phyloP scores from a whole-genome alignment of 2,113 vertebrate genomes.

The Charina bottae region DNA sequence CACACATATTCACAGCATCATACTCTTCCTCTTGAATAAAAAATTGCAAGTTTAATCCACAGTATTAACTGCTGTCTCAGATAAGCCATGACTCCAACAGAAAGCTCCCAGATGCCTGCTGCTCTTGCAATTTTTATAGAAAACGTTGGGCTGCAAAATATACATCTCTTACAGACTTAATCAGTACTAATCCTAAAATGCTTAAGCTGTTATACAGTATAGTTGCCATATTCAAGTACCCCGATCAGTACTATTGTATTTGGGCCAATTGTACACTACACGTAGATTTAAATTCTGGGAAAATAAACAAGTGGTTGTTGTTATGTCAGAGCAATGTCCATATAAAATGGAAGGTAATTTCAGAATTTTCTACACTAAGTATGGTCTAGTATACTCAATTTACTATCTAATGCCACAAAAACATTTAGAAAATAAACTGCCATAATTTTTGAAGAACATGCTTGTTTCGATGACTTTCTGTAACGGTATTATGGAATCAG shows the following conservation, averaged over 20 bases:
- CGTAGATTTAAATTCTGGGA: background rate
- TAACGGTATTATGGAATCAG: constrained; percentile 9
- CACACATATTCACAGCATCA: no score
- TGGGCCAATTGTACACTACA: background rate
- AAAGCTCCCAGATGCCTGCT: background rate
- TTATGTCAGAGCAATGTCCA: background rate
- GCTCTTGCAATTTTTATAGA: background rate
- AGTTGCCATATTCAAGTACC: background rate
- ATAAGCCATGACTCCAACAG: background rate
- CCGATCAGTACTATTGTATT: background rate
- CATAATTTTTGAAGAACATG: background rate
- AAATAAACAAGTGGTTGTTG: background rate
- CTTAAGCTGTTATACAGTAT: background rate
- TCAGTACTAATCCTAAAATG: background rate
- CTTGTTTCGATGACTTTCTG: background rate
- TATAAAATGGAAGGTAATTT: background rate
- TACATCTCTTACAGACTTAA: background rate
- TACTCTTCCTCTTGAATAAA: background rate
- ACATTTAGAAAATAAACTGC: background rate
- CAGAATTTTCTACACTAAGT: background rate
- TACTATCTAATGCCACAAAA: background rate
- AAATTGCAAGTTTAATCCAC: background rate
- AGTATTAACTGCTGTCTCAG: no score
- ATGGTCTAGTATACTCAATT: background rate
- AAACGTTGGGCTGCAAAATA: background rate